A percentile compares a stretch with the other conserved stretches of the same genome.
Conservation (phyloP, 2,797 vertebrate genomes). For the Halcyon badia region DNA sequence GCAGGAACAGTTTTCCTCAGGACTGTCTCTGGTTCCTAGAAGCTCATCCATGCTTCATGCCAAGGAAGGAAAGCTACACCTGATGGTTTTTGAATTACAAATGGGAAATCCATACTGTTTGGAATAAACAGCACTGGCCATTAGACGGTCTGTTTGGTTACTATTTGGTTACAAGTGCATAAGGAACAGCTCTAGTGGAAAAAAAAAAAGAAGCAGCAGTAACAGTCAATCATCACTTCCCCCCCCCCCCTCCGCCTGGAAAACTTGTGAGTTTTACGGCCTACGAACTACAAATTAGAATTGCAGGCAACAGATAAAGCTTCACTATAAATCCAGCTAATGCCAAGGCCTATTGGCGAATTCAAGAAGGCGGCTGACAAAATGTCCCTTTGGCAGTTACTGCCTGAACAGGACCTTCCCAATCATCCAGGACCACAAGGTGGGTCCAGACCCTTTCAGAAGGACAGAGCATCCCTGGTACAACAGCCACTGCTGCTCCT, state of each 20-base stretch:
- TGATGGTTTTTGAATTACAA: conserved; percentile 55
- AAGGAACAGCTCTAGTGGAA: conserved; percentile 49
- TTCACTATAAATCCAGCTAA: background rate
- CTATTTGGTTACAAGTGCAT: conserved; percentile 51
- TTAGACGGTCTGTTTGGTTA: conserved; percentile 53
- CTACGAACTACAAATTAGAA: conserved; percentile 54
- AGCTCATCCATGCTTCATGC: background rate
- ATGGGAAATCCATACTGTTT: conserved; percentile 39
- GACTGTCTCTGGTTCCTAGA: background rate
- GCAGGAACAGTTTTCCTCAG: background rate
- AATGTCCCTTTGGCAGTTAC: background rate
- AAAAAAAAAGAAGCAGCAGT: background rate
- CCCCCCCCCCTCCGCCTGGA: background rate
- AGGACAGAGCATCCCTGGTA: background rate
- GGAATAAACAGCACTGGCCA: conserved; percentile 30
- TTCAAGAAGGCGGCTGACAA: background rate
- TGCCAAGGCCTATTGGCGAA: background rate
- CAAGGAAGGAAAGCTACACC: conserved; percentile 18
- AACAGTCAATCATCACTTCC: conserved; percentile 56
- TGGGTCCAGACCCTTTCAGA: background rate
- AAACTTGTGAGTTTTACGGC: conserved; percentile 52
- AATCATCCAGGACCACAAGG: background rate
- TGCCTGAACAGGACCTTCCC: fast-evolving
- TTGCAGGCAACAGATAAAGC: conserved; percentile 64
- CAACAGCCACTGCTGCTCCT: background rate